These are phyloP conservation scores for Leguminivora glycinivorella DNA, from an alignment of 1,140 invertebrate species.

Conservation along the genomic window DNA sequence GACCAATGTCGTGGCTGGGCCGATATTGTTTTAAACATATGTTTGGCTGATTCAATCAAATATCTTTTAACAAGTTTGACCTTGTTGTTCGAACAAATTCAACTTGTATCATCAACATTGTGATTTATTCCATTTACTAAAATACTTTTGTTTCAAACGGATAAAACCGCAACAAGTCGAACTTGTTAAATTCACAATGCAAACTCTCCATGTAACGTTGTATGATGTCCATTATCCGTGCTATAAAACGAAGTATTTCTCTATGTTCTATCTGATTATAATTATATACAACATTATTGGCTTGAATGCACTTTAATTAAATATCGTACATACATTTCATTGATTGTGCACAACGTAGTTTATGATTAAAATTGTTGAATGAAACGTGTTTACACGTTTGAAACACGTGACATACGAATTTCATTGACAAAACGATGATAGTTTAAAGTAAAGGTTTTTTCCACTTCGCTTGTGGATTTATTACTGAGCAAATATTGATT, in stretches of 20 bases:
- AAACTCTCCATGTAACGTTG: too few relatives aligned
- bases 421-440: conserved; percentile 17
- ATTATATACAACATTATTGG: background rate
- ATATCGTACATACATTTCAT: background rate
- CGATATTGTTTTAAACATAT: too few relatives aligned
- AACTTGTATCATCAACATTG: too few relatives aligned
- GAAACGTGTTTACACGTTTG: conserved; percentile 1
- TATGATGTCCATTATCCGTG: too few relatives aligned
- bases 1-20: too few relatives aligned
- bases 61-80: too few relatives aligned
- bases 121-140: too few relatives aligned
- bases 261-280: background rate
- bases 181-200: too few relatives aligned
- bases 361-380: conserved; percentile 9
- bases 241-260: background rate
- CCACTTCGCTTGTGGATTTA: conserved; percentile 25
- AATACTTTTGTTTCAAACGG: too few relatives aligned
- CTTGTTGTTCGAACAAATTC: too few relatives aligned
- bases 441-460: conserved; percentile 15
- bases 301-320: conserved; percentile 12
- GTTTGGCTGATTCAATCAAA: too few relatives aligned
- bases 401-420: conserved; percentile 1
- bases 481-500: conserved; percentile 27
- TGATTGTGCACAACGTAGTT: background rate
- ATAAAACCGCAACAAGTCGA: too few relatives aligned